A percentile compares a stretch with the other conserved stretches of the same genome.
Conservation (phyloP, 2,797 vertebrate species). For the Miichthys miiuy region DNA sequence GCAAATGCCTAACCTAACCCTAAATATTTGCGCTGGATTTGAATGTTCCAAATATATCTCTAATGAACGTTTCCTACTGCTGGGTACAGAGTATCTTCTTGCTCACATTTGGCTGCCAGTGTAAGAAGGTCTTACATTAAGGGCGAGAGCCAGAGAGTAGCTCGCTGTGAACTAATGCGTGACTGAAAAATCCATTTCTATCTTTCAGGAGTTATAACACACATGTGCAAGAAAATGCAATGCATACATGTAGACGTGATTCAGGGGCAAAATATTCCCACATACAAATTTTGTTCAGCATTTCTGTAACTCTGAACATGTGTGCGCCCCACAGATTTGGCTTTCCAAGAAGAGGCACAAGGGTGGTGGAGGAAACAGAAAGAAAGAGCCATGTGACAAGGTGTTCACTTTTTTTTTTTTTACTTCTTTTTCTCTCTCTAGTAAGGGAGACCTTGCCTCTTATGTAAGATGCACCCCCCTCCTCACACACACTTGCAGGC, state of each 20-base stretch:
- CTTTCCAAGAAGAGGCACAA: slow-evolving; percentile 35
- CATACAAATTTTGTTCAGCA: neutral
- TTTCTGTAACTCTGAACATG: slow-evolving; percentile 6
- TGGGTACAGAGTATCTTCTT: neutral
- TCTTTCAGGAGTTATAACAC: neutral
- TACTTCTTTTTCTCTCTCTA: slow-evolving; percentile 24
- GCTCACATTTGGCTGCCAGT: neutral
- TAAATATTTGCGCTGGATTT: slow-evolving; percentile 37
- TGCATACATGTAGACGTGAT: neutral
- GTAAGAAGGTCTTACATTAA: neutral
- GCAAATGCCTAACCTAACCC: neutral
- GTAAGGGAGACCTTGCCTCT: slow-evolving; percentile 46
- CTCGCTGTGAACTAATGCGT: neutral
- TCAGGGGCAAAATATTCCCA: neutral
- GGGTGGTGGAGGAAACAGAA: slow-evolving; percentile 2
- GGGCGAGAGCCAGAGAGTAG: neutral
- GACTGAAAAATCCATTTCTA: neutral
- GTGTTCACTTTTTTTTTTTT: slow-evolving; percentile 1
- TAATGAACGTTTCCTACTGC: neutral
- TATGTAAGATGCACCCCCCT: slow-evolving; percentile 69
- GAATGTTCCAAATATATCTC: neutral
- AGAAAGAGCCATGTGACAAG: slow-evolving; percentile 28
- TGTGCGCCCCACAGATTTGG: neutral
- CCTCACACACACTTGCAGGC: slow-evolving; percentile 34
- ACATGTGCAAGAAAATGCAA: neutral